A percentile compares a stretch with the other conserved stretches of the same genome.
Conservation (phyloP, 2,113 vertebrate genomes). For the Sapajus apella region DNA sequence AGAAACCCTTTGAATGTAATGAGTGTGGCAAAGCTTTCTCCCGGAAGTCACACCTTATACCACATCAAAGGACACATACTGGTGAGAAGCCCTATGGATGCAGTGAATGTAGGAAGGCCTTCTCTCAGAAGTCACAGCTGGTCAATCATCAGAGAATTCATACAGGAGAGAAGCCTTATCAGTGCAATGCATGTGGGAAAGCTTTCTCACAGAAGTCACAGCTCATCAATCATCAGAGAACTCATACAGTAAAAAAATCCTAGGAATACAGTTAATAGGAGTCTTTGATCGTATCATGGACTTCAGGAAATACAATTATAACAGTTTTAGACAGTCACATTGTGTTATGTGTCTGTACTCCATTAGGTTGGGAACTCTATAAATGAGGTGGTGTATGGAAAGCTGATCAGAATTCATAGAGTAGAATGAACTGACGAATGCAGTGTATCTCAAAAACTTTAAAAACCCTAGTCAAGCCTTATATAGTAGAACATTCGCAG, state of each 20-base stretch:
- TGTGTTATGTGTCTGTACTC: neutral
- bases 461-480: neutral
- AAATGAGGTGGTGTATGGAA: neutral
- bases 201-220: constrained; percentile 76
- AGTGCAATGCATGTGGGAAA: constrained; percentile 68
- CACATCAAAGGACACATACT: constrained; percentile 75
- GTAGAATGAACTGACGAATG: neutral
- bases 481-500: neutral
- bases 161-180: constrained; percentile 71
- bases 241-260: constrained; percentile 51
- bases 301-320: constrained; percentile 13
- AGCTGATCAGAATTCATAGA: neutral
- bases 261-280: neutral
- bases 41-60: constrained; percentile 73
- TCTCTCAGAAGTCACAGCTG: constrained; percentile 76
- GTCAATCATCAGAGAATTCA: constrained; percentile 76
- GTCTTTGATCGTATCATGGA: neutral
- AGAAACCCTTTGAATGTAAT: constrained; percentile 84
- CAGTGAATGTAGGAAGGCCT: constrained; percentile 75
- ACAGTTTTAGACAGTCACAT: neutral
- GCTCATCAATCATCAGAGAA: constrained; percentile 75
- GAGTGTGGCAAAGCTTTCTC: constrained; percentile 78
- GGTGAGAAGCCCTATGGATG: constrained; percentile 84
- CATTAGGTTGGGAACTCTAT: neutral
- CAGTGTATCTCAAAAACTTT: neutral